Conservation (phyloP, 2,113 vertebrate genomes). For the Sturnus vulgaris region DNA sequence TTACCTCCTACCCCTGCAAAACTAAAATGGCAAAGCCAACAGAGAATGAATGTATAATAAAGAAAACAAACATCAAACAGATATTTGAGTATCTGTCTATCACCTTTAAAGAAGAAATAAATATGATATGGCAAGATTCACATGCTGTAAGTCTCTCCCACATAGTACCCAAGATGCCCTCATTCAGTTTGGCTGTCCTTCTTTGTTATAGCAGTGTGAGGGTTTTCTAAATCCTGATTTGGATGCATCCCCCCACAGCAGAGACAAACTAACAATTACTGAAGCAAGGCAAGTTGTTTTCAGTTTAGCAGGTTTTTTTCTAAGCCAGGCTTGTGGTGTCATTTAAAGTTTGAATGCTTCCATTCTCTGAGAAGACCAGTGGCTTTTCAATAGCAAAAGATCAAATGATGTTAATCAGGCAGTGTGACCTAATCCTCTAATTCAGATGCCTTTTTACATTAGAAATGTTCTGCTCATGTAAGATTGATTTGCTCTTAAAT, state of each 20-base stretch:
- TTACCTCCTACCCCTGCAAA: neutral
- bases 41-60: neutral
- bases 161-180: neutral
- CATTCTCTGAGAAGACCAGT: constrained; percentile 47
- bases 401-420: constrained; percentile 72
- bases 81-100: neutral
- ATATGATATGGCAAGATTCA: neutral
- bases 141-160: neutral
- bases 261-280: constrained; percentile 30
- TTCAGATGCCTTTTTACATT: constrained; percentile 72
- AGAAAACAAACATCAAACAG: neutral
- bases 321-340: constrained; percentile 65
- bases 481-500: constrained; percentile 59
- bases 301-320: constrained; percentile 45
- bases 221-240: constrained; percentile 22
- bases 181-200: neutral
- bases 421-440: constrained; percentile 67
- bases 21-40: neutral
- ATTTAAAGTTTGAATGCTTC: constrained; percentile 62
- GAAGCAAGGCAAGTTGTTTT: constrained; percentile 54
- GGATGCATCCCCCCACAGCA: constrained; percentile 9
- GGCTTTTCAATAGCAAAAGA: constrained; percentile 74
- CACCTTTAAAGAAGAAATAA: neutral
- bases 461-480: constrained; percentile 46
- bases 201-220: neutral